Base-by-base conservation (phyloP, 2,888 invertebrate genomes). In the Chrysolina americana region DNA sequence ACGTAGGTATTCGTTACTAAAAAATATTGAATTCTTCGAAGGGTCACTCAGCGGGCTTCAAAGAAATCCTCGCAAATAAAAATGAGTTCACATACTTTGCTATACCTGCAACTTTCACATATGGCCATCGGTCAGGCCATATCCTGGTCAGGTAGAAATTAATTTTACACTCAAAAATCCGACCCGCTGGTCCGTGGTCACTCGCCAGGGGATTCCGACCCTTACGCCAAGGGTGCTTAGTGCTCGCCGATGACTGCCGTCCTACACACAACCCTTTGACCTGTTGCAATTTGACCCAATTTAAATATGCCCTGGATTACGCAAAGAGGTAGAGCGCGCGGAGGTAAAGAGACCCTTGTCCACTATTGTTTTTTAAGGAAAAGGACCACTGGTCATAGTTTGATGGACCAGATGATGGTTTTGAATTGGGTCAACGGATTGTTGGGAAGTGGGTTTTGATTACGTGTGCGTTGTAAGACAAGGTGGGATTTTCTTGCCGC, bases 231-330 rank as follows among this genome's bases (percentile, higher is more conserved):
- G 64, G 41, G 47, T 17, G 23, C 15, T 17, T 53, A 65, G 63
- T 64, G 15, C 53, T 21, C 28, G 41, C 13, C 10, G 50, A 70
- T 50, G 50, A 50, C 17, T 64, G 56, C 77, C 63, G 83, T 83
- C 85, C 84, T 85, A 83, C 82, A 83, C 82, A 83, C 48, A 47
- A 83, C 84, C 84, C 85, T 83, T 79, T 81, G 82, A 82, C 84
- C 84, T 80, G 73, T 65, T 75, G 82, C 80, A 81, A 83, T 83
- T 78, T 82, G 84, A 83, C 81, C 85, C 81, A 84, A 85, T 85
- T 85, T 85, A 84, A 85, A 85, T 84, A 81, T 77, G 77, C 75
- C 80, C 76, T 53, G 75, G 80, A 82, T 83, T 81, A 81, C 78
- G 78, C 64, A 68, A 74, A 74, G 74, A 74, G 71, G 75, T 75